Percentiles rank a stretch among this genome's conserved stretches.
phyloP scores from a whole-genome alignment of 1,140 invertebrate species.

The Dufourea novaeangliae region DNA sequence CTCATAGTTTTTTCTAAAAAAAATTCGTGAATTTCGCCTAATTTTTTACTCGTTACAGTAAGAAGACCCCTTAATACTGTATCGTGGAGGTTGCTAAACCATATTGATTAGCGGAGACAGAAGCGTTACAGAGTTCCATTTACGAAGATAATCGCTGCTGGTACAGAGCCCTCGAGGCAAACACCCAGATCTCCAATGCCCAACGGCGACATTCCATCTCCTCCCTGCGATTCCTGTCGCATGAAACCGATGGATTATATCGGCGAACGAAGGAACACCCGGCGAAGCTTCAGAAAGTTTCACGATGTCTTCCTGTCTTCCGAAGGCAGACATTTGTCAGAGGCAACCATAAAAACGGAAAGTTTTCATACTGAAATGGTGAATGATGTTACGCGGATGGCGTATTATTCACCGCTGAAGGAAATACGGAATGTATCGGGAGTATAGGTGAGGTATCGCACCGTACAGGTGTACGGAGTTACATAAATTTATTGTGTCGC shows the following conservation, averaged over 20 bases:
- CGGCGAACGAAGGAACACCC: not conserved
- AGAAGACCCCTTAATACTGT: no score
- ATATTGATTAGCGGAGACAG: no score
- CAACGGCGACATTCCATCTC: not conserved
- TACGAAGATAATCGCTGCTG: no score
- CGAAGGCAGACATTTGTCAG: not conserved
- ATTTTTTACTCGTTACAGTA: no score
- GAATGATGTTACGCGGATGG: conserved; percentile 4
- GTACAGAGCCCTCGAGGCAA: no score
- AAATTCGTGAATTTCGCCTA: no score
- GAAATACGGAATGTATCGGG: conserved; percentile 23
- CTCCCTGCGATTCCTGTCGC: not conserved
- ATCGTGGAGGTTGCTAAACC: no score
- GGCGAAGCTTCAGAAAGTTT: not conserved
- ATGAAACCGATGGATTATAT: not conserved
- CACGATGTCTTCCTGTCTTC: not conserved
- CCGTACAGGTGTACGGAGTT: not conserved
- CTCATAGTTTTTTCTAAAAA: no score
- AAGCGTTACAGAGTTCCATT: no score
- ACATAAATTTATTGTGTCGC: conserved; percentile 18
- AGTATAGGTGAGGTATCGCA: not conserved
- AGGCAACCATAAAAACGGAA: not conserved
- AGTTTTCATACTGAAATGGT: conserved; percentile 14
- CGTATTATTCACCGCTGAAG: conserved; percentile 9
- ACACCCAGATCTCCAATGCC: not conserved